A percentile compares a stretch with the other conserved stretches of the same genome.
Evolutionary conservation across 2,113 vertebrate species (phyloP).

Genomic region (Pangasianodon gigas): DNA sequence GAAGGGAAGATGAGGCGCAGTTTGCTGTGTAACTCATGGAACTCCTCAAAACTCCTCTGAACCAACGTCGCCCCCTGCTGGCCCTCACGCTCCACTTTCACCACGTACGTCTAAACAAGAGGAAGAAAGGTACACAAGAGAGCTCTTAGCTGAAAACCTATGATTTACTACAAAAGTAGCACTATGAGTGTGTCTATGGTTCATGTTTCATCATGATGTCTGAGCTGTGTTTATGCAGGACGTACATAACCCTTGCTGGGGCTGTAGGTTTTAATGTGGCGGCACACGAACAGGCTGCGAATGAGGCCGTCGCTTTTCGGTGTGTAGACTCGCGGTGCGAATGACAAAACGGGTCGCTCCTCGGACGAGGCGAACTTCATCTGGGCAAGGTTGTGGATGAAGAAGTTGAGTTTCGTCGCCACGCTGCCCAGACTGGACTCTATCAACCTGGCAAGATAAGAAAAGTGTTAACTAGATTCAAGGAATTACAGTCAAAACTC

Average conservation of each 20-base stretch:
- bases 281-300: conserved; percentile 83
- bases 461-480: background rate
- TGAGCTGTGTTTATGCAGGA: conserved; percentile 21
- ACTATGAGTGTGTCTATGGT: background rate
- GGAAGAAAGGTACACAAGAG: background rate
- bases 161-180: background rate
- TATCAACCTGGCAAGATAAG: conserved; percentile 78
- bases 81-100: conserved; percentile 87
- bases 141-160: background rate
- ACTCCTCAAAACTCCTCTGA: conserved; percentile 93
- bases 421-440: conserved; percentile 97
- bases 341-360: conserved; percentile 82
- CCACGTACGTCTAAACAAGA: conserved; percentile 79
- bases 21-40: conserved; percentile 93
- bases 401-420: conserved; percentile 99
- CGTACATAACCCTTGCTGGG: conserved; percentile 90
- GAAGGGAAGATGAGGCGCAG: conserved; percentile 90
- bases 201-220: background rate
- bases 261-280: conserved; percentile 80
- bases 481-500: too few species aligned
- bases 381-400: conserved; percentile 98
- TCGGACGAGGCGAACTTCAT: conserved; percentile 92
- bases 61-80: conserved; percentile 77
- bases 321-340: conserved; percentile 82
- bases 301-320: conserved; percentile 81